Base-by-base conservation (phyloP, 2,888 invertebrate species). In the Coecobrya sp. region DNA sequence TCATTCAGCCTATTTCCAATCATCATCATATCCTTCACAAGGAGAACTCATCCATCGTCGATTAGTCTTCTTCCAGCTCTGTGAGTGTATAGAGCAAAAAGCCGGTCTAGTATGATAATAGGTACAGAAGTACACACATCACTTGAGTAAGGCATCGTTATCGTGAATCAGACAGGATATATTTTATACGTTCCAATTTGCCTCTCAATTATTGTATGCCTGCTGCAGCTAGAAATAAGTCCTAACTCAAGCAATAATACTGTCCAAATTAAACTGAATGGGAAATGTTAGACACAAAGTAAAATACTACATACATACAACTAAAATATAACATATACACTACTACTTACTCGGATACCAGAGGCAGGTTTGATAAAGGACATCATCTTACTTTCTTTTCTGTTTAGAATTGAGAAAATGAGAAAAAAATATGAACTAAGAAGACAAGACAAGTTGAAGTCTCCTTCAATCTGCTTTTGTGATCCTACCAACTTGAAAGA, bases 1-100 rank as follows among this genome's bases (percentile, higher is more conserved):
- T 73, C 73, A 68, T 65, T 89, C 90, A 85, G 76, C n/a, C 84
- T 90, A 73, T 90, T 85, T 79, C 85, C 90, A 89, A 89, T 89
- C 76, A 45, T 89, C 82, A 68, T 81, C 65, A 65, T 45, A 84
- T 84, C 49, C 49, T 70, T 52, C 13, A 42, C 25, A 81, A 49
- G 49, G 49, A 13, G 8, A 86, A 86, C 86, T 91, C 86, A 91
- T 91, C 76, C 86, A 91, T 86, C 86, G 76, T 91, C 91, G 91
- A 91, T 91, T 91, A 91, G 91, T 86, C 90, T 73, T 70, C 45
- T 62, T 13, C 8, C 7, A 52, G 27, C 0, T 73, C 3, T 73
- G 8, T 76, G 22, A 19, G n/a, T 25, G n/a, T 45, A 22, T 42
- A 16, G 65, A 88, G 88, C 45, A 65, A 86, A 73, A 70, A 11